Evolutionary conservation across 2,888 invertebrate genomes (phyloP).

Genomic region (Myathropa florea): DNA sequence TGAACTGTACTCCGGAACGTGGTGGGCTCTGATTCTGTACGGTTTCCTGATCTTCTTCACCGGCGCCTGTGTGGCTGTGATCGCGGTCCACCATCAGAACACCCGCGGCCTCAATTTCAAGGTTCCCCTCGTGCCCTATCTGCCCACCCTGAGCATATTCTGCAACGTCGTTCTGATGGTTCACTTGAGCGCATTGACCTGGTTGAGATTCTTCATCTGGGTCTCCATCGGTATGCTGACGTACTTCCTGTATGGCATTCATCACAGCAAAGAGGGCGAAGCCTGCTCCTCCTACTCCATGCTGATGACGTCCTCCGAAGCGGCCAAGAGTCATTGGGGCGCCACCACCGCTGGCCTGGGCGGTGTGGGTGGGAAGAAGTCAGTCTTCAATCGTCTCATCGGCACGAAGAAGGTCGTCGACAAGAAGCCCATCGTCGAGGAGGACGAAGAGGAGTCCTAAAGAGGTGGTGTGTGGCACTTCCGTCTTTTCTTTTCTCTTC

Average conservation of each 20-base stretch:
- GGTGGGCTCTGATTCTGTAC: slow-evolving; percentile 87
- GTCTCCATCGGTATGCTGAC: slow-evolving; percentile 91
- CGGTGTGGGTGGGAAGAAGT: slow-evolving; percentile 72
- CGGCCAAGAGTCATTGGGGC: slow-evolving; percentile 84
- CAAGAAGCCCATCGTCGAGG: slow-evolving; percentile 77
- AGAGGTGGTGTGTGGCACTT: neutral
- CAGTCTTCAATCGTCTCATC: slow-evolving; percentile 77
- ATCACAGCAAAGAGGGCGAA: slow-evolving; percentile 90
- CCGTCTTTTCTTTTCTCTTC: slow-evolving; percentile 1
- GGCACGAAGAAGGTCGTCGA: slow-evolving; percentile 76
- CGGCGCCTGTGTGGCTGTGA: slow-evolving; percentile 86
- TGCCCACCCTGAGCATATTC: slow-evolving; percentile 90
- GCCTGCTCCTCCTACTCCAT: slow-evolving; percentile 84
- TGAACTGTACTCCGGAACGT: slow-evolving; percentile 82
- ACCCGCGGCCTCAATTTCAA: slow-evolving; percentile 87
- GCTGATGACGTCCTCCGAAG: slow-evolving; percentile 85
- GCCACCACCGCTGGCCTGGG: slow-evolving; percentile 81
- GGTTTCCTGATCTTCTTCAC: slow-evolving; percentile 84
- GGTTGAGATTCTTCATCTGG: slow-evolving; percentile 93
- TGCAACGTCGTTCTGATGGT: slow-evolving; percentile 92
- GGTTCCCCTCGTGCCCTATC: slow-evolving; percentile 90
- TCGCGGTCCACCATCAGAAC: slow-evolving; percentile 89
- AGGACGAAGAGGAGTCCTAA: slow-evolving; percentile 74
- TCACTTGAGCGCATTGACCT: slow-evolving; percentile 89
- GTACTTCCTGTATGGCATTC: slow-evolving; percentile 92